Evolutionary conservation across 2,888 invertebrate genomes (phyloP).

Genomic region (Auanema sp.): DNA sequence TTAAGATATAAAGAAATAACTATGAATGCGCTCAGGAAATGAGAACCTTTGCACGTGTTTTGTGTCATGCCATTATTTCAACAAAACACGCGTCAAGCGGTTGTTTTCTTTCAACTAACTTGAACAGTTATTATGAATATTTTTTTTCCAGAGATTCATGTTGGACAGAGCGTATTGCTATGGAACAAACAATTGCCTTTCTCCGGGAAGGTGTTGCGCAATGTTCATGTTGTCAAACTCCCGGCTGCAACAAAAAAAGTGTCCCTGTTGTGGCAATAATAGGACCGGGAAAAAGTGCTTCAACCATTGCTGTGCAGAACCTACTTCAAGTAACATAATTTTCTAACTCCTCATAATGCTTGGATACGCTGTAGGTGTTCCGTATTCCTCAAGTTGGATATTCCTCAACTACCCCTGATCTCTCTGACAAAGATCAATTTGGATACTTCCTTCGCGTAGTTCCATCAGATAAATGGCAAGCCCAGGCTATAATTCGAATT

Average conservation of each 20-base stretch:
- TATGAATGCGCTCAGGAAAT: no score
- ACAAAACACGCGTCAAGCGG: no score
- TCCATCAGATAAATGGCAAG: constrained; percentile 79
- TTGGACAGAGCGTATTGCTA: constrained; percentile 80
- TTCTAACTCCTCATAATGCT: not conserved
- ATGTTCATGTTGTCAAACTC: constrained; percentile 62
- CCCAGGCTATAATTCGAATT: constrained; percentile 76
- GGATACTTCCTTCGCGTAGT: constrained; percentile 79
- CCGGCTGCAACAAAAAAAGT: constrained; percentile 59
- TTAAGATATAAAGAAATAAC: no score
- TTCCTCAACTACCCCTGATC: constrained; percentile 77
- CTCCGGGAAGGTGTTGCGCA: constrained; percentile 62
- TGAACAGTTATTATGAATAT: not conserved
- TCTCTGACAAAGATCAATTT: constrained; percentile 77
- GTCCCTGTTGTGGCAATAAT: constrained; percentile 74
- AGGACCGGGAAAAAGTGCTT: constrained; percentile 71
- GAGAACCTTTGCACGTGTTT: no score
- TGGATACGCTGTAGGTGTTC: constrained; percentile 66
- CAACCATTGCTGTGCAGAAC: constrained; percentile 75
- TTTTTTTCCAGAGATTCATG: constrained; percentile 72
- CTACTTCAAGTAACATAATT: constrained; percentile 71
- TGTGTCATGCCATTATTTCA: no score
- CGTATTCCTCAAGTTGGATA: constrained; percentile 76
- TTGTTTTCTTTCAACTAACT: not conserved
- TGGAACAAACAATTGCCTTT: constrained; percentile 70